These are phyloP conservation scores for Scaptomyza montana DNA, from an alignment of 1,140 invertebrate species.

Conservation along the genomic window DNA sequence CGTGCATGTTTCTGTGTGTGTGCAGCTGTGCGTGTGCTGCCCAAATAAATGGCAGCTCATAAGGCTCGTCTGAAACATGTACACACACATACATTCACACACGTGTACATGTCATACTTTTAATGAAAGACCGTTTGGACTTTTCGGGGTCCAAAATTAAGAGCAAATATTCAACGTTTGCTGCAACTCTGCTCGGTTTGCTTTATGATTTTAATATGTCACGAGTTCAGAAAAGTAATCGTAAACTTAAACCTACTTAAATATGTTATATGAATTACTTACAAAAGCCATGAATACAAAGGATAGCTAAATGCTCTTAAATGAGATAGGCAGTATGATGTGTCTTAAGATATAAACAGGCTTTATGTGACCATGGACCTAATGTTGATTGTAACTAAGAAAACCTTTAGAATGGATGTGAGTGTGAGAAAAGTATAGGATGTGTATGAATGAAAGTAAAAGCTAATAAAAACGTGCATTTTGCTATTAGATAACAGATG, in stretches of 20 bases:
- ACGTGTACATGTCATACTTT: slow-evolving; percentile 44
- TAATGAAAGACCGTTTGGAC: slow-evolving; percentile 40
- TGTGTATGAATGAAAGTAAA: not conserved
- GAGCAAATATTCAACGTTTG: slow-evolving; percentile 15
- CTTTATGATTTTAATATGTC: slow-evolving; percentile 31
- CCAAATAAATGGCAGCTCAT: slow-evolving; percentile 73
- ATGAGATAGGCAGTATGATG: not conserved
- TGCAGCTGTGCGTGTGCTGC: slow-evolving; percentile 33
- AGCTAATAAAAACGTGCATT: not conserved
- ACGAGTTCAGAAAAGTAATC: slow-evolving; percentile 21
- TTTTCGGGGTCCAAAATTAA: slow-evolving; percentile 31
- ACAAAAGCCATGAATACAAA: slow-evolving; percentile 25
- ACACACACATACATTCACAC: slow-evolving; percentile 30
- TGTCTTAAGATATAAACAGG: slow-evolving; percentile 5
- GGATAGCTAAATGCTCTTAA: slow-evolving; percentile 20
- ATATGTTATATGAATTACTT: slow-evolving; percentile 15
- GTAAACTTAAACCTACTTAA: slow-evolving; percentile 24
- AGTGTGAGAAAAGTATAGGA: not conserved
- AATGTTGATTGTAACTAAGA: slow-evolving; percentile 19
- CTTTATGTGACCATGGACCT: slow-evolving; percentile 2
- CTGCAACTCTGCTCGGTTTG: slow-evolving; percentile 9
- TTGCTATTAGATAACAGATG: too few species aligned
- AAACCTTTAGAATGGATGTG: not conserved
- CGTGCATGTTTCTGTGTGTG: slow-evolving; percentile 9
- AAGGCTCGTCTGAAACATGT: slow-evolving; percentile 27